Evolutionary conservation across 2,113 vertebrate genomes (phyloP), one percentile per base, ranked within the genome.

Genomic region (Caranx ignobilis): DNA sequence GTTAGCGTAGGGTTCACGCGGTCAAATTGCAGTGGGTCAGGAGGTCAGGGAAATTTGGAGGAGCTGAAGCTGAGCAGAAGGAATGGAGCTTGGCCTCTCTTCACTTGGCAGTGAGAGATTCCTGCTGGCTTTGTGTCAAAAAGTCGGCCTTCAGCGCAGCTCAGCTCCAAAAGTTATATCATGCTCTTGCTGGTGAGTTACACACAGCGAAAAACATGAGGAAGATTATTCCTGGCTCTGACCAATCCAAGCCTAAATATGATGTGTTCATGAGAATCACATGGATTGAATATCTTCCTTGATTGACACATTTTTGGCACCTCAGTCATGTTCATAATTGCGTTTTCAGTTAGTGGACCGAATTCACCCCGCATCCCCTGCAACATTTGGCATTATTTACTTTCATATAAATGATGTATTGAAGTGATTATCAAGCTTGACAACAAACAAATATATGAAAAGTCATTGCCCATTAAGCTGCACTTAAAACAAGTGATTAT

Each of bases 21-120:
- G 88, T 89, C 71, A 82, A 77, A 89, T 78, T 82, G 84, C 88
- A 76, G 35, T 50, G 79, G 91, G 88, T 93, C 89, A 91, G 83
- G 67, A 80, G 89, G 88, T 90, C 73, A 77, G 76, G 47, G 77
- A 83, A 83, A 91, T 90, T 85, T 87, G 88, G 82, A 89, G 76
- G 61, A 84, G 86, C 83, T 69, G 21, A 84, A 74, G 67, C 79
- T 74, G 72, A 90, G 90, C 84, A 84, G 87, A 82, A 91, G 89
- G 81, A 87, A 90, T 90, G 88, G 72, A 91, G 83, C 82, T 77
- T 88, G 89, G 87, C 89, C 84, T 92, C 89, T 89, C 89, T 89
- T 94, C 52, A 64, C 91, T 86, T 87, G 89, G 82, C 90, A 88
- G 83, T 83, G 86, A 86, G 83, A 92, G 65, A 92, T 92, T 90